Conservation (phyloP, 2,113 vertebrate genomes). For the Astatoreochromis straeleni region DNA sequence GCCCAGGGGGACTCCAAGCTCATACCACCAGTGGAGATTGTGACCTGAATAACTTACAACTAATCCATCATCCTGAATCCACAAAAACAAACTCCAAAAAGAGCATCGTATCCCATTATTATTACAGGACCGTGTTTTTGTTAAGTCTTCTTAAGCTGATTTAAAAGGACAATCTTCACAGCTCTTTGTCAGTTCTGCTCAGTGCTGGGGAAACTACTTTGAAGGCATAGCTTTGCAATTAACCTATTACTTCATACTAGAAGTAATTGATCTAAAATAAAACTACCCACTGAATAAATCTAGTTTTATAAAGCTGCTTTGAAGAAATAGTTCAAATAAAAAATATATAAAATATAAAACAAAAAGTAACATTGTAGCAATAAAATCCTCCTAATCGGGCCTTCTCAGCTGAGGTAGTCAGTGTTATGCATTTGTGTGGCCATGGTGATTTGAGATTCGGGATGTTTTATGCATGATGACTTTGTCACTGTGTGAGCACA, state of each 20-base stretch:
- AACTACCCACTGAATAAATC: not conserved
- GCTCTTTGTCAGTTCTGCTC: not conserved
- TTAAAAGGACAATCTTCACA: not conserved
- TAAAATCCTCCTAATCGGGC: not conserved
- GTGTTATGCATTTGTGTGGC: not conserved
- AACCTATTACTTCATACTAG: not conserved
- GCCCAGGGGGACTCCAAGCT: slow-evolving; percentile 15
- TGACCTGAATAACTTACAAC: slow-evolving; percentile 35
- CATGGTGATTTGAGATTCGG: not conserved
- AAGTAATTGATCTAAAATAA: not conserved
- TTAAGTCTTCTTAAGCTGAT: not conserved
- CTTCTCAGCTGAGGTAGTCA: not conserved
- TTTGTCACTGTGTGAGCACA: not conserved
- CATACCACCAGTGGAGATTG: slow-evolving; percentile 21
- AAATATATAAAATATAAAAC: not conserved
- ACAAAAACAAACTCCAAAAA: not conserved
- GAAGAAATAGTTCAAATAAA: not conserved
- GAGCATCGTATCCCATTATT: not conserved
- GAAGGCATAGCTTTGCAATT: not conserved
- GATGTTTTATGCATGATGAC: not conserved
- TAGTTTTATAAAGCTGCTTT: not conserved
- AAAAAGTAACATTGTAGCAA: not conserved
- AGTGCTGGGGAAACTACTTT: not conserved
- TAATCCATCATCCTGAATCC: slow-evolving; percentile 21
- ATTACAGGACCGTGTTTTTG: not conserved